Evolutionary conservation across 2,797 vertebrate species (phyloP), one percentile per base, ranked within the genome.

Genomic region (Anomalospiza imberbis): DNA sequence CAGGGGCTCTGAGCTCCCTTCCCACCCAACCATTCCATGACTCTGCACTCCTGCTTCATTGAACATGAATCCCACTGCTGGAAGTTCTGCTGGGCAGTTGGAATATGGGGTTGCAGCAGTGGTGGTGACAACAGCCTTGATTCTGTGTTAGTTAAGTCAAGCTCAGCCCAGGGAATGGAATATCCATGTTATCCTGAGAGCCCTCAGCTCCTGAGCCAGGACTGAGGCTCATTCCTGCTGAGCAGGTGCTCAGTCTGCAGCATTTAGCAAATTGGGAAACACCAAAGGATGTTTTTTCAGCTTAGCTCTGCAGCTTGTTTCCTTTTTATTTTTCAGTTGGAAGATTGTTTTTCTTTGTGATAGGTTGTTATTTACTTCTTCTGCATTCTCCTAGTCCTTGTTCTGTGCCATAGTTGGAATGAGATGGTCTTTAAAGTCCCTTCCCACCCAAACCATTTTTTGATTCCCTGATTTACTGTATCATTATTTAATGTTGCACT

Each of bases 51-150:
- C 17, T 24, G 2, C 47, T 42, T 58, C 20, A 6, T 45, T 80
- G 57, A 22, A 2, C 42, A 3, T 1, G 57, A 26, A 40, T 50
- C 0, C 21, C 1, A 1, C 16, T 58, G 84, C 73, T 47, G 58
- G 48, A 3, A 5, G 6, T 2, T 48, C 12, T 32, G 68, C 62
- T 0, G 0, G 34, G 1, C 22, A 2, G 47, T 24, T 38, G 66
- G 24, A 28, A 7, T 14, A 2, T 0, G 22, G 45, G 60, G 7
- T 11, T 55, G 71, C 36, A 66, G 71, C 53, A 8, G 28, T n/a
- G 32, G 18, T 7, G 74, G 5, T 32, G 7, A 2, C 51, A 19
- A 3, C 22, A 50, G 34, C 44, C 12, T 0, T 1, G 32, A 4
- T 12, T 65, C 42, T 0, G 0, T 11, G 20, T 32, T 48, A 4